Evolutionary conservation across 2,113 vertebrate species (phyloP), one percentile per base, ranked within the genome.

Genomic region (Penelope pileata): DNA sequence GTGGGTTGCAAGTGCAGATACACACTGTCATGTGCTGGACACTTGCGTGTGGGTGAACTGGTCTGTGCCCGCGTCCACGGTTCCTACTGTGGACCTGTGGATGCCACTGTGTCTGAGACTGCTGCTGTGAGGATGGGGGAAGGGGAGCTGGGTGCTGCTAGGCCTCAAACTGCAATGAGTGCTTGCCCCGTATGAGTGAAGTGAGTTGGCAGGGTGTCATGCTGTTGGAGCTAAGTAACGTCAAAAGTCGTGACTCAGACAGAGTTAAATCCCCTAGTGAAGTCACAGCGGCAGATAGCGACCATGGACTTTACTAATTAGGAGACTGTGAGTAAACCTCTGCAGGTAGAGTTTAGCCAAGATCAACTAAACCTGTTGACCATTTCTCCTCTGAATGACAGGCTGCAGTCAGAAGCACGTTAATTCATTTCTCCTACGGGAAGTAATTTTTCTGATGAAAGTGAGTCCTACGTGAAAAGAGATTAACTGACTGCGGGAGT

Each of bases 41-140:
- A 18, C 16, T 10, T 54, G 67, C 4, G 1, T 12, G 23, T 12
- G 10, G 29, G 53, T 54, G 53, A 60, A 45, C 12, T 1, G 8
- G 5, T 8, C 3, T 10, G 43, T 63, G 9, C 56, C 26, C 5
- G 2, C 16, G 43, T 4, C 27, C 45, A 8, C 1, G 0, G 64
- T 26, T 9, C 2, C 6, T 27, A 56, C 29, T 42, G 19, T 40
- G 48, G 40, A 5, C 23, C 38, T 60, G 62, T 8, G 9, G 4
- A 21, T 32, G 9, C 16, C 53, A 54, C 16, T 30, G 16, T 8
- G 4, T 15, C 24, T 8, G 21, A 26, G 7, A 10, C 3, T 5
- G 18, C 42, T 12, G 2, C 1, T 1, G 3, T 5, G 36, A 10
- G 51, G 38, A 3, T 5, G 11, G 45, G 16, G 34, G 63, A 2